Percentiles rank a stretch among this genome's conserved stretches.
These are phyloP conservation scores for Ceyx erithaca DNA, from an alignment of 2,797 vertebrate species.

Conservation along the genomic window DNA sequence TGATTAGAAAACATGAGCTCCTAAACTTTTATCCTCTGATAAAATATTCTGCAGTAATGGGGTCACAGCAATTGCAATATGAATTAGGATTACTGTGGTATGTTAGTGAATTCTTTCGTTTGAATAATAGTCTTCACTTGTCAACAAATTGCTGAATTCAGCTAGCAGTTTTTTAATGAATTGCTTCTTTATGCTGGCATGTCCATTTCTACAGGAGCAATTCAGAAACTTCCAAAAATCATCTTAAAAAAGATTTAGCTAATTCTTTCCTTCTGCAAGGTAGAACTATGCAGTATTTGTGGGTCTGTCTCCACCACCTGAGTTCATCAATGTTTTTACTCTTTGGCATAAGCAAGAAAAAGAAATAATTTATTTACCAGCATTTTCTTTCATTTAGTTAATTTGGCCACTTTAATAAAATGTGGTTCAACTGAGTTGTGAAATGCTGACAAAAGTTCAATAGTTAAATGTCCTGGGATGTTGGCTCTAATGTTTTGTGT, in stretches of 20 bases:
- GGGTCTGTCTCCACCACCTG: not conserved
- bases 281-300: not conserved
- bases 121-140: not conserved
- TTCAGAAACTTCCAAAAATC: not conserved
- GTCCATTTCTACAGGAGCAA: not conserved
- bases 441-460: constrained; percentile 21
- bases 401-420: not conserved
- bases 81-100: not conserved
- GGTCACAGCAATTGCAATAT: not conserved
- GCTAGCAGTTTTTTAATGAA: not conserved
- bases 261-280: not conserved
- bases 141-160: not conserved
- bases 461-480: not conserved
- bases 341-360: not conserved
- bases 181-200: not conserved
- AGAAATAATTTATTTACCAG: not conserved
- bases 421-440: not conserved
- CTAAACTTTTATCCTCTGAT: not conserved
- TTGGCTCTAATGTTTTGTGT: constrained; percentile 1
- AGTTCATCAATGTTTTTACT: not conserved
- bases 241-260: not conserved
- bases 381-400: not conserved
- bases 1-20: not conserved
- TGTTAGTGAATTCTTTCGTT: not conserved
- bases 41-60: not conserved